A percentile compares a stretch with the other conserved stretches of the same genome.
phyloP scores from a whole-genome alignment of 2,888 invertebrate genomes.

The Caenorhabditis sinica region DNA sequence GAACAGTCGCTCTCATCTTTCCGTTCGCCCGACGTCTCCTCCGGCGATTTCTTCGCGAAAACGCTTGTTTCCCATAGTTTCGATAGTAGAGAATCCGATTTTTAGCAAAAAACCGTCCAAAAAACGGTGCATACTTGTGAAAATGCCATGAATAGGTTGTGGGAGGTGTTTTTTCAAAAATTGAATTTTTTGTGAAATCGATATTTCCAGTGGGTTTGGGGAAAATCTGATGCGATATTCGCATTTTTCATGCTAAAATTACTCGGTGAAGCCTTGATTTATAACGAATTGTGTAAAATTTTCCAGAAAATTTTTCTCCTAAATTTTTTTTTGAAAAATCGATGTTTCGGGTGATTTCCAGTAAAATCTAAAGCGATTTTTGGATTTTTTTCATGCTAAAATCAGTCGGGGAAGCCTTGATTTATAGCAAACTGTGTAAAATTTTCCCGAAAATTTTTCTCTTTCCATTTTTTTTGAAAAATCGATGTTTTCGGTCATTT shows the following conservation, averaged over 20 bases:
- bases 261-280: neutral
- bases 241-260: neutral
- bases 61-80: neutral
- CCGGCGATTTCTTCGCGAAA: neutral
- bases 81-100: neutral
- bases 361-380: no score
- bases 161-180: neutral
- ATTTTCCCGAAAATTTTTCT: no score
- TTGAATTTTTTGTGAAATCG: neutral
- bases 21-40: neutral
- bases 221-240: neutral
- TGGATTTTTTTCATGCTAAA: no score
- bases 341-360: no score
- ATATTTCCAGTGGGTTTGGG: neutral
- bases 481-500: no score
- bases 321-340: neutral
- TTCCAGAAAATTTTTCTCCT: neutral
- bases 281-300: neutral
- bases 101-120: slow-evolving; percentile 15
- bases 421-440: no score
- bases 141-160: neutral
- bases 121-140: slow-evolving; percentile 5
- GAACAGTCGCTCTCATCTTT: slow-evolving; percentile 24
- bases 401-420: no score
- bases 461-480: no score